phyloP scores from a whole-genome alignment of 2,797 vertebrate species.

The Melanotaenia pygmaea region DNA sequence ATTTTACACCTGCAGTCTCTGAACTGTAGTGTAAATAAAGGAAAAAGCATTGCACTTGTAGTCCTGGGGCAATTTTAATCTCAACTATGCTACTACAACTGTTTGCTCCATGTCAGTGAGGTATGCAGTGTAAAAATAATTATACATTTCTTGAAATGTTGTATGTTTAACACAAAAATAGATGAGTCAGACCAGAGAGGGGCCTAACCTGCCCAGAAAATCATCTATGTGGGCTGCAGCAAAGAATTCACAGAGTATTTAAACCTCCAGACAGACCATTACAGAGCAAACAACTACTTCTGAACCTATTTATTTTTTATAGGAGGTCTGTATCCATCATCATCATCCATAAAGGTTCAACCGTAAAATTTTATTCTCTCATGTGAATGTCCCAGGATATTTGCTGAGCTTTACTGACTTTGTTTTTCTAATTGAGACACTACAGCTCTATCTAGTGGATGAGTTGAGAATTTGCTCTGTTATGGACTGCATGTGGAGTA shows the following conservation, averaged over 20 bases:
- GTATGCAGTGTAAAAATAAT: constrained; percentile 18
- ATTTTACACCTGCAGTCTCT: too few relatives aligned
- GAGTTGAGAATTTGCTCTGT: constrained; percentile 15
- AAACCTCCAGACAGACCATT: constrained; percentile 13
- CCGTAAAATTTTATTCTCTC: background rate
- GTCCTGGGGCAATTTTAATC: constrained; percentile 1
- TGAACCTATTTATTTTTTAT: constrained; percentile 12
- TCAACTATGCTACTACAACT: constrained; percentile 10
- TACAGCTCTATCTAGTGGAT: constrained; percentile 72
- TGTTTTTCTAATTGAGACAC: constrained; percentile 18
- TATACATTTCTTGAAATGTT: constrained; percentile 42
- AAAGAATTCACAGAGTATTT: background rate
- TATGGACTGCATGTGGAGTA: constrained; percentile 1
- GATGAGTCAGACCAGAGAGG: constrained; percentile 7
- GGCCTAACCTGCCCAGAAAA: constrained; percentile 42
- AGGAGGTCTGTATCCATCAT: constrained; percentile 8
- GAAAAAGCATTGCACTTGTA: constrained; percentile 1
- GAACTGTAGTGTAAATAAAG: background rate
- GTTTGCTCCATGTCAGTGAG: constrained; percentile 1
- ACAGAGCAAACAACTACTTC: background rate
- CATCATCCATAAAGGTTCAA: background rate
- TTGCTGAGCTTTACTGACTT: constrained; percentile 10
- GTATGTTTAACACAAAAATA: constrained; percentile 20
- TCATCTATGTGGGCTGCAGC: constrained; percentile 33
- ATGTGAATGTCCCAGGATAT: background rate